Evolutionary conservation across 2,797 vertebrate species (phyloP).

Genomic region (Rhodeus uyekii): DNA sequence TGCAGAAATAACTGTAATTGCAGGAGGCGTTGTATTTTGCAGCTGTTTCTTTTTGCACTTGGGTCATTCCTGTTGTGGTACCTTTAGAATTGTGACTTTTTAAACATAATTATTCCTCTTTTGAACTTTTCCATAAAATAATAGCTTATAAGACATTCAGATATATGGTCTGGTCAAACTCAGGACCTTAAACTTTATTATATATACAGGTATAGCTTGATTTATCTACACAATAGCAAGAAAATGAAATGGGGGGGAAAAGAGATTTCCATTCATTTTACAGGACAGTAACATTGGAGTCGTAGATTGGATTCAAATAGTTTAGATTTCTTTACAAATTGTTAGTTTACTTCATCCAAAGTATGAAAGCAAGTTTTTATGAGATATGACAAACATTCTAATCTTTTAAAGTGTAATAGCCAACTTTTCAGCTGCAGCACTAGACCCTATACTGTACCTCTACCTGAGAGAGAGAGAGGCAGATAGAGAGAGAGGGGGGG

Average conservation of each 20-base stretch:
- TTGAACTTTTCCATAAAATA: background rate
- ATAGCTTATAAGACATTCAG: background rate
- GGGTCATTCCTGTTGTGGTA: conserved; percentile 1
- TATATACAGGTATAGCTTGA: background rate
- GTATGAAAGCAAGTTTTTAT: no score
- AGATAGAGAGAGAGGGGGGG: background rate
- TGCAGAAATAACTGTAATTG: conserved; percentile 25
- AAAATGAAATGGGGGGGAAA: background rate
- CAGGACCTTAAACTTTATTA: background rate
- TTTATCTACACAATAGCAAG: background rate
- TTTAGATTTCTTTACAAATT: background rate
- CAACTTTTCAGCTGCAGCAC: background rate
- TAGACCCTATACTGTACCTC: background rate
- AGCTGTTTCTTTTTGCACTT: conserved; percentile 1
- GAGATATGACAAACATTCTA: background rate
- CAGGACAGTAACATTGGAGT: no score
- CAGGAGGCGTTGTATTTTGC: conserved; percentile 7
- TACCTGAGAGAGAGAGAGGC: conserved; percentile 6
- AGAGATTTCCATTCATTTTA: background rate
- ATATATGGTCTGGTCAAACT: background rate
- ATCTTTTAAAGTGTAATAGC: background rate
- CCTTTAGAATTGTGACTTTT: background rate
- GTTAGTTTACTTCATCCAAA: background rate
- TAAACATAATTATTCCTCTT: background rate
- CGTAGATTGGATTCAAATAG: background rate